Conservation (phyloP, 1,140 invertebrate species). For the Orius insidiosus region DNA sequence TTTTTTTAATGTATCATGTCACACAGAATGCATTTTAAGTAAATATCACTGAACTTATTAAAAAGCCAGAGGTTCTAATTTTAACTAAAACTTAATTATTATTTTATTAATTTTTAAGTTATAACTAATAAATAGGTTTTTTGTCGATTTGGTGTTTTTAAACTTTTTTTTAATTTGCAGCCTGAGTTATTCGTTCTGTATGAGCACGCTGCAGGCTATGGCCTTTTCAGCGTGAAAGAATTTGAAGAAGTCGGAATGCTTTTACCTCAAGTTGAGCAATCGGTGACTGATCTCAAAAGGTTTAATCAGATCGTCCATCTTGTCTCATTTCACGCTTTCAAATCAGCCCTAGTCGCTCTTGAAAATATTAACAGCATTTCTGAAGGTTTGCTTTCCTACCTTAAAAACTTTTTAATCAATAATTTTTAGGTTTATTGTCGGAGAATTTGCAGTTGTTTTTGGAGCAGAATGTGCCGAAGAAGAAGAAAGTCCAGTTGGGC, state of each 20-base stretch:
- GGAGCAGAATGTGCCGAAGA: conserved; percentile 74
- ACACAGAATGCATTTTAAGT: no score
- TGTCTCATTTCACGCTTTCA: conserved; percentile 83
- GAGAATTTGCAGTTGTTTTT: conserved; percentile 81
- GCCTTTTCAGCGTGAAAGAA: conserved; percentile 77
- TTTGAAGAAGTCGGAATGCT: conserved; percentile 90
- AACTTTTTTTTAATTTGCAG: conserved; percentile 4
- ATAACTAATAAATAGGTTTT: no score
- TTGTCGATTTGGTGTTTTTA: no score
- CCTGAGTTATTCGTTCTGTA: conserved; percentile 45
- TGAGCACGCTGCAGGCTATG: conserved; percentile 95
- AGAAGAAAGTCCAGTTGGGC: conserved; percentile 64
- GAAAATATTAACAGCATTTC: conserved; percentile 94
- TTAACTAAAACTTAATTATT: no score
- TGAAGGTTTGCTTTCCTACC: no score
- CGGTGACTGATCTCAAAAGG: conserved; percentile 64
- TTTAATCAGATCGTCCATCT: conserved; percentile 85
- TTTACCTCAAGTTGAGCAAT: conserved; percentile 76
- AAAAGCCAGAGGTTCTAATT: no score
- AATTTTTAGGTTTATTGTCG: conserved; percentile 48
- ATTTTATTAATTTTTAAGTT: no score
- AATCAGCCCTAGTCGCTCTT: conserved; percentile 78
- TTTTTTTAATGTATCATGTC: no score
- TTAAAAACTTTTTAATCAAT: no score
- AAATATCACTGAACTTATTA: no score